Conservation (phyloP, 2,888 invertebrate genomes). For the Cheilosia impressa region DNA sequence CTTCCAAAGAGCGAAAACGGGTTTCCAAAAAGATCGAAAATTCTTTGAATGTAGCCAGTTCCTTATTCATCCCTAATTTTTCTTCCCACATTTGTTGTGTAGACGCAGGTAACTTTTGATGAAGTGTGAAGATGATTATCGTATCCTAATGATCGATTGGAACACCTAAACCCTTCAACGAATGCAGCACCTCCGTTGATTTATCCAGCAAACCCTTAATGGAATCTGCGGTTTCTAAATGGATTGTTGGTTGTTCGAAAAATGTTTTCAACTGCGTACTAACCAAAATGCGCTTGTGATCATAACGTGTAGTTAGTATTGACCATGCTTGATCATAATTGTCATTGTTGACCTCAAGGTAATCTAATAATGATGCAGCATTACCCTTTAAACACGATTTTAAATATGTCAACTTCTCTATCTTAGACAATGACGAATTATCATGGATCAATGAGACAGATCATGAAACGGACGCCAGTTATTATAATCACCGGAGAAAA, state of each 20-base stretch:
- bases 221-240: background rate
- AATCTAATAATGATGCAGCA: background rate
- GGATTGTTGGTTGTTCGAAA: conserved; percentile 12
- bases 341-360: conserved; percentile 15
- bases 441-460: conserved; percentile 10
- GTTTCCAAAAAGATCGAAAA: background rate
- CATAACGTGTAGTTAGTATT: conserved; percentile 23
- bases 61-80: background rate
- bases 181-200: conserved; percentile 12
- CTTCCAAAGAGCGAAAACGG: conserved; percentile 24
- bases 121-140: conserved; percentile 5
- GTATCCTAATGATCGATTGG: conserved; percentile 10
- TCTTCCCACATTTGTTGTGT: no score
- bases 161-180: background rate
- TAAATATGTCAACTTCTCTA: conserved; percentile 1
- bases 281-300: conserved; percentile 29
- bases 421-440: conserved; percentile 2
- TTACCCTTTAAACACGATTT: conserved; percentile 16
- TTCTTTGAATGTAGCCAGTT: conserved; percentile 4
- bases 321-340: conserved; percentile 28
- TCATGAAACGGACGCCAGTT: conserved; percentile 28
- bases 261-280: conserved; percentile 10
- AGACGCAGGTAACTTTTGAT: conserved; percentile 1
- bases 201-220: conserved; percentile 15
- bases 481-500: conserved; percentile 17